phyloP scores from a whole-genome alignment of 2,113 vertebrate genomes.

The Ceratotherium simum region DNA sequence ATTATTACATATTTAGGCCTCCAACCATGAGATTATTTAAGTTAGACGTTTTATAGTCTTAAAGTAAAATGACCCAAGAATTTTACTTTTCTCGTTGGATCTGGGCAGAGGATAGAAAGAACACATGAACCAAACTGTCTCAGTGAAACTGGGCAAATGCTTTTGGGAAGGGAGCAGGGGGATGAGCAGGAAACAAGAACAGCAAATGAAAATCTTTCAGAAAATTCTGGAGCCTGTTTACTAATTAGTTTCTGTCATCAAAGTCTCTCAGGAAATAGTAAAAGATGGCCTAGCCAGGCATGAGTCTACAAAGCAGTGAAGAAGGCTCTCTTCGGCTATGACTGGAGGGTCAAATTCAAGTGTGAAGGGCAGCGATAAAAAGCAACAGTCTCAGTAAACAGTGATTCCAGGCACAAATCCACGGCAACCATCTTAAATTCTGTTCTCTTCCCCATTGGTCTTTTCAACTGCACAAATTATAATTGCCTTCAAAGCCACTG shows the following conservation, averaged over 20 bases:
- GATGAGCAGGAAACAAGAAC: neutral
- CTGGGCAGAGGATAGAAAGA: neutral
- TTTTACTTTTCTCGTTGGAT: neutral
- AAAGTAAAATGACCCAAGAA: neutral
- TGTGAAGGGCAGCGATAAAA: neutral
- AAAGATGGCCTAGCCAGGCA: neutral
- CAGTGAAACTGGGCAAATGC: neutral
- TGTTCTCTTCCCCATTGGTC: neutral
- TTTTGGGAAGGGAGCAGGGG: neutral
- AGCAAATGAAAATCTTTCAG: neutral
- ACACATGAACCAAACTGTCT: neutral
- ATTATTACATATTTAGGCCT: neutral
- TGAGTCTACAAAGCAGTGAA: neutral
- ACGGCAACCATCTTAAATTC: neutral
- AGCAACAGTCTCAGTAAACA: neutral
- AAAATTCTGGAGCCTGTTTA: neutral
- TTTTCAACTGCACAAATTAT: neutral
- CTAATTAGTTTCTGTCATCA: accelerated
- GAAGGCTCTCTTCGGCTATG: neutral
- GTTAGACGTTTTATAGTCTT: neutral
- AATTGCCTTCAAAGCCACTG: neutral
- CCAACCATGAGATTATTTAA: neutral
- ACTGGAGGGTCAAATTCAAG: conserved; percentile 16
- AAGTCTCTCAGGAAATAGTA: neutral
- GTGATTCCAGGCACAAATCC: conserved; percentile 10